These are phyloP conservation scores for Saxidomus purpurata DNA, from an alignment of 1,140 invertebrate genomes.

Conservation along the genomic window DNA sequence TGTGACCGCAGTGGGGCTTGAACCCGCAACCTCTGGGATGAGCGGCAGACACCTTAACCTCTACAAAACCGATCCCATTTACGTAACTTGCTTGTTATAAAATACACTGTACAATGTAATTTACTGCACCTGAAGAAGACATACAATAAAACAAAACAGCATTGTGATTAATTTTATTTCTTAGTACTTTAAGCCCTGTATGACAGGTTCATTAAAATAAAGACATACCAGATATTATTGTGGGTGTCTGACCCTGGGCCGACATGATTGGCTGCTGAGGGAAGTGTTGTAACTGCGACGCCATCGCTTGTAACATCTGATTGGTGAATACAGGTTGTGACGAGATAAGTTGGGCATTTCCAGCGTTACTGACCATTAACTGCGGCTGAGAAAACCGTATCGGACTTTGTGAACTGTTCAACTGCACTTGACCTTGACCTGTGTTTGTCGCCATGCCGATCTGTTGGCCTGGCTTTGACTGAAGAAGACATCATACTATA, in stretches of 20 bases:
- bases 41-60: no score
- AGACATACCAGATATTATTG: conserved; percentile 75
- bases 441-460: conserved; percentile 68
- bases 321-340: conserved; percentile 83
- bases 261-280: conserved; percentile 76
- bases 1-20: no score
- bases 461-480: conserved; percentile 78
- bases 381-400: conserved; percentile 79
- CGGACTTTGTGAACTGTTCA: conserved; percentile 78
- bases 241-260: conserved; percentile 78
- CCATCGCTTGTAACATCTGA: conserved; percentile 84
- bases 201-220: no score
- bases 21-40: no score
- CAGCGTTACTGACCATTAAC: conserved; percentile 76
- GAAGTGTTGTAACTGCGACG: conserved; percentile 74
- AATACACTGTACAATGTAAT: no score
- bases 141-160: no score
- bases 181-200: no score
- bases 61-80: no score
- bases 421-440: conserved; percentile 75
- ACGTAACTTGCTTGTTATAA: no score
- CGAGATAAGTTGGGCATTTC: conserved; percentile 80
- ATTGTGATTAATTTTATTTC: no score
- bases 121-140: no score
- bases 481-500: no score